A percentile compares a stretch with the other conserved stretches of the same genome.
These are phyloP conservation scores for Conistra vaccinii DNA, from an alignment of 2,888 invertebrate genomes.

Conservation along the genomic window DNA sequence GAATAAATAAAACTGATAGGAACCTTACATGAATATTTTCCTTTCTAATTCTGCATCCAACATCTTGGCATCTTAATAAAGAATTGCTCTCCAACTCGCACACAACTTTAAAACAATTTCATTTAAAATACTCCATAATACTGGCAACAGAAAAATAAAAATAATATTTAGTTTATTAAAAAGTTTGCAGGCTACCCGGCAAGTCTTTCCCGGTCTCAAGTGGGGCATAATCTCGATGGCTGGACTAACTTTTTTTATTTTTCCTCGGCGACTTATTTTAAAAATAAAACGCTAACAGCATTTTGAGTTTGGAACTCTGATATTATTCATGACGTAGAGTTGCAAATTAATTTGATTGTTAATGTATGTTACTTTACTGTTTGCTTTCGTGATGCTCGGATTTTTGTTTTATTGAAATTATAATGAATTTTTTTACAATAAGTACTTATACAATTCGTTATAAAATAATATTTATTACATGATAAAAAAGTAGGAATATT, in stretches of 20 bases:
- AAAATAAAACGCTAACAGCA: conserved; percentile 72
- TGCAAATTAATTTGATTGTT: conserved; percentile 16
- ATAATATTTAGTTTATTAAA: conserved; percentile 77
- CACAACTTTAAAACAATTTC: conserved; percentile 49
- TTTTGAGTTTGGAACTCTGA: conserved; percentile 70
- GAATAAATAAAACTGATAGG: neutral
- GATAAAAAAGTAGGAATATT: neutral
- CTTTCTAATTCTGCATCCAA: neutral
- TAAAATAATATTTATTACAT: neutral
- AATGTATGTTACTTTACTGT: conserved; percentile 8
- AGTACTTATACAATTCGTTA: neutral
- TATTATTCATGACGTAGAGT: conserved; percentile 34
- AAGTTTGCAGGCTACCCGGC: conserved; percentile 69
- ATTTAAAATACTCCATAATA: conserved; percentile 41
- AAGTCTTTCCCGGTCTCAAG: conserved; percentile 75
- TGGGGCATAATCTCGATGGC: conserved; percentile 74
- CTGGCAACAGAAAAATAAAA: conserved; percentile 61
- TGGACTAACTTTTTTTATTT: conserved; percentile 74
- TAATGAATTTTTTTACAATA: neutral
- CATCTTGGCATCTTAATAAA: neutral
- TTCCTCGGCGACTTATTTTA: conserved; percentile 75
- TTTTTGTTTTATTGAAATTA: neutral
- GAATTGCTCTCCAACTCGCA: neutral
- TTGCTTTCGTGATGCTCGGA: neutral
- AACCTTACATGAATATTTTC: neutral